Evolutionary conservation across 2,113 vertebrate genomes (phyloP).

Genomic region (Orthonyx spaldingii): DNA sequence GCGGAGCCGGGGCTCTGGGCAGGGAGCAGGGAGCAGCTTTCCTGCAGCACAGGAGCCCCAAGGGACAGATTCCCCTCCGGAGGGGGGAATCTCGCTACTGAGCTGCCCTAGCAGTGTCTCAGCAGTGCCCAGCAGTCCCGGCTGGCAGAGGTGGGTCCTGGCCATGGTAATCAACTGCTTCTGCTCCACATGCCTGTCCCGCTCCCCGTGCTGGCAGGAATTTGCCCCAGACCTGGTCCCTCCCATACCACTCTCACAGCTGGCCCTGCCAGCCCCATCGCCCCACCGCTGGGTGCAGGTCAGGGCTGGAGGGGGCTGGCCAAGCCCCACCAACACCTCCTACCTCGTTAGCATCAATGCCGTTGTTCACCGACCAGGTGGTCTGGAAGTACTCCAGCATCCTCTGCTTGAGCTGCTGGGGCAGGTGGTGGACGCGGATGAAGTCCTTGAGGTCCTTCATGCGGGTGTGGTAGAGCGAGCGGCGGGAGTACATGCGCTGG

Average conservation of each 20-base stretch:
- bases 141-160: rapidly evolving
- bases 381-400: conserved; percentile 97
- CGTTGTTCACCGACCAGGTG: conserved; percentile 96
- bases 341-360: conserved; percentile 94
- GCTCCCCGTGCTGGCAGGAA: rapidly evolving
- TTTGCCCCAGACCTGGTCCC: neutral
- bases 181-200: rapidly evolving
- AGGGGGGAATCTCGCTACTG: neutral
- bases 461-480: conserved; percentile 93
- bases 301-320: rapidly evolving
- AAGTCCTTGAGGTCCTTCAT: conserved; percentile 98
- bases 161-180: neutral
- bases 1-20: rapidly evolving
- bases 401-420: conserved; percentile 93
- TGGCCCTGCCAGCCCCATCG: too few species aligned
- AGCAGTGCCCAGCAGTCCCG: neutral
- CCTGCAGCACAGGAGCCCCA: neutral
- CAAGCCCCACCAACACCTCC: neutral
- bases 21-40: neutral
- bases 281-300: rapidly evolving
- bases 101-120: neutral
- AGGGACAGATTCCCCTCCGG: rapidly evolving
- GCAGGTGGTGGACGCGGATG: conserved; percentile 89
- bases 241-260: neutral
- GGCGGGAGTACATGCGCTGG: conserved; percentile 96